Conservation (phyloP, 2,113 vertebrate genomes). For the Equus przewalskii region DNA sequence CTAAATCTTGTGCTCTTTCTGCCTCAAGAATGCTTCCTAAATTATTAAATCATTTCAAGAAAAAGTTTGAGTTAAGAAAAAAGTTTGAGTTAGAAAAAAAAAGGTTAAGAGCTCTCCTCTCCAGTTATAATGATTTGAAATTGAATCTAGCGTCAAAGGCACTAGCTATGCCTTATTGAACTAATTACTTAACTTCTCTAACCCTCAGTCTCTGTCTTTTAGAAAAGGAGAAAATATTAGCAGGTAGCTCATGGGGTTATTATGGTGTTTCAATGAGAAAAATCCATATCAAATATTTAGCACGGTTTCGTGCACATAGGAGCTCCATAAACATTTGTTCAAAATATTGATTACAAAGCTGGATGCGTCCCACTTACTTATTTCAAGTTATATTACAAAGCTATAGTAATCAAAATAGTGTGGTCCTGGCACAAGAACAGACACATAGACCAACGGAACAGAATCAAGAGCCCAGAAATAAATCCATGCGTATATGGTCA, state of each 20-base stretch:
- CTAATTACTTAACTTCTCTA: neutral
- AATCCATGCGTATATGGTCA: neutral
- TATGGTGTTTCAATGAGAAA: neutral
- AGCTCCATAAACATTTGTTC: neutral
- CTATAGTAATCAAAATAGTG: neutral
- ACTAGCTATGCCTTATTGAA: neutral
- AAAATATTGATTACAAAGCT: slow-evolving; percentile 21
- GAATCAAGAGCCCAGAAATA: neutral
- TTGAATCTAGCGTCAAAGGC: neutral
- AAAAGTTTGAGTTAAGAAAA: neutral
- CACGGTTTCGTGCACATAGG: neutral
- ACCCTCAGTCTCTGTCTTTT: neutral
- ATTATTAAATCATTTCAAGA: neutral
- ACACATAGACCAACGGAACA: neutral
- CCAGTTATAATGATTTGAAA: neutral
- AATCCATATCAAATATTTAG: neutral
- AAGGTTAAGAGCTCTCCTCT: neutral
- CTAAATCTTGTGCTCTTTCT: neutral
- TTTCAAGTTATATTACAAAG: neutral
- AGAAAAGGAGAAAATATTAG: neutral
- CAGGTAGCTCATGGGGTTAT: neutral
- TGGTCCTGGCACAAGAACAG: neutral
- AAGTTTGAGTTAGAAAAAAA: neutral
- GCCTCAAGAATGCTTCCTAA: neutral
- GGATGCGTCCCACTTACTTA: neutral